Conservation (phyloP, 2,797 vertebrate species). For the Podarcis lilfordi region DNA sequence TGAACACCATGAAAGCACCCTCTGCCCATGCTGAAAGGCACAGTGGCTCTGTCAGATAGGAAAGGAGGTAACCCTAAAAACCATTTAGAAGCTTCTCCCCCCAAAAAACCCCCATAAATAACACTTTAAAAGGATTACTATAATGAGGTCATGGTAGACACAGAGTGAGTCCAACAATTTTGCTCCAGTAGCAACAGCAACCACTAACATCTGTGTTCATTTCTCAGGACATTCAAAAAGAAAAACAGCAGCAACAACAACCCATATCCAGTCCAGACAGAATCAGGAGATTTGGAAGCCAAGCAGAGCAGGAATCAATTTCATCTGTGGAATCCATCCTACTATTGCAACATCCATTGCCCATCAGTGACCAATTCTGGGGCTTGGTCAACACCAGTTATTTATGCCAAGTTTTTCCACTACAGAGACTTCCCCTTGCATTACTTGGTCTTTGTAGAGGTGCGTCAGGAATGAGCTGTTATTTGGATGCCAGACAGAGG, state of each 20-base stretch:
- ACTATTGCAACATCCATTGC: slow-evolving; percentile 8
- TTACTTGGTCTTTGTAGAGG: not conserved
- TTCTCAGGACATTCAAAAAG: not conserved
- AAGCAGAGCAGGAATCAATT: not conserved
- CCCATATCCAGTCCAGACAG: not conserved
- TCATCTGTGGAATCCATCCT: not conserved
- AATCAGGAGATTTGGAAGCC: not conserved
- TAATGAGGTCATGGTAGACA: not conserved
- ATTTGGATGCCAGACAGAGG: not conserved
- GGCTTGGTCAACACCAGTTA: not conserved
- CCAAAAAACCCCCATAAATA: not conserved
- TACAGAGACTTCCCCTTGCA: not conserved
- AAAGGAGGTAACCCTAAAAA: not conserved
- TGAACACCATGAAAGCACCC: not conserved
- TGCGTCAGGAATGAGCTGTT: not conserved
- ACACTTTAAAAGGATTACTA: slow-evolving; percentile 3
- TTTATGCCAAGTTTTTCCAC: not conserved
- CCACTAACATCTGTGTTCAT: slow-evolving; percentile 24
- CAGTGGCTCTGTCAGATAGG: not conserved
- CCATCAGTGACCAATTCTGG: not conserved
- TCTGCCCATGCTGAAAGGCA: not conserved
- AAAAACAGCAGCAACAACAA: no score
- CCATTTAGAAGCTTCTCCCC: not conserved
- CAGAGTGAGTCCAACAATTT: not conserved
- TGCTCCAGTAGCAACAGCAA: slow-evolving; percentile 9